These are phyloP conservation scores for Gonioctena quinquepunctata DNA, from an alignment of 1,140 invertebrate genomes.

Conservation along the genomic window DNA sequence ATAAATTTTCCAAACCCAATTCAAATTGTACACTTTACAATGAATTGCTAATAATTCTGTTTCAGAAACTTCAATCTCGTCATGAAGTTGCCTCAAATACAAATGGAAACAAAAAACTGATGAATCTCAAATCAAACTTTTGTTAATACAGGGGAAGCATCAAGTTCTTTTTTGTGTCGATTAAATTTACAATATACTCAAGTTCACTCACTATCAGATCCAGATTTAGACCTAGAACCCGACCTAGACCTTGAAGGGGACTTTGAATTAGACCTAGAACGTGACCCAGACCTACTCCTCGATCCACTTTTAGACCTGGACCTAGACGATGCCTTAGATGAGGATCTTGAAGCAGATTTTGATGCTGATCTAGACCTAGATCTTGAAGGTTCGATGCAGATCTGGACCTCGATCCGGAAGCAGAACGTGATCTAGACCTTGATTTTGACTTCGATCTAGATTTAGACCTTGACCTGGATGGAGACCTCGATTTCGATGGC, in stretches of 20 bases:
- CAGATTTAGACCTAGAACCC: conserved; percentile 39
- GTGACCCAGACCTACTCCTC: conserved; percentile 47
- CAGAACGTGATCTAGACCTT: conserved; percentile 41
- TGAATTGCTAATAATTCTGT: too few species aligned
- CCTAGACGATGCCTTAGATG: conserved; percentile 49
- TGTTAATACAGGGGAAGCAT: too few species aligned
- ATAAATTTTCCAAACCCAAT: too few species aligned
- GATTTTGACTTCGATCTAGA: conserved; percentile 40
- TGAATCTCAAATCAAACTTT: too few species aligned
- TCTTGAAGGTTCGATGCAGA: too few species aligned
- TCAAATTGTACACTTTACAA: too few species aligned
- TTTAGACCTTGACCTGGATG: conserved; percentile 48
- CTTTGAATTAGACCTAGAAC: conserved; percentile 53
- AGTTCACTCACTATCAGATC: conserved; percentile 9
- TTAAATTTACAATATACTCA: too few species aligned
- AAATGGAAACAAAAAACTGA: too few species aligned
- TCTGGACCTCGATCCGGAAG: conserved; percentile 46
- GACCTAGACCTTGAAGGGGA: conserved; percentile 54
- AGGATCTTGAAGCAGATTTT: conserved; percentile 39
- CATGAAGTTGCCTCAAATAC: too few species aligned
- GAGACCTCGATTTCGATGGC: conserved; percentile 44
- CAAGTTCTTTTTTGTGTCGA: too few species aligned
- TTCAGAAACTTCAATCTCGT: too few species aligned
- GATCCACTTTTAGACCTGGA: conserved; percentile 51
- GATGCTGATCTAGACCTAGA: conserved; percentile 37